Conservation (phyloP, 2,113 vertebrate species). For the Varanus salvator region DNA sequence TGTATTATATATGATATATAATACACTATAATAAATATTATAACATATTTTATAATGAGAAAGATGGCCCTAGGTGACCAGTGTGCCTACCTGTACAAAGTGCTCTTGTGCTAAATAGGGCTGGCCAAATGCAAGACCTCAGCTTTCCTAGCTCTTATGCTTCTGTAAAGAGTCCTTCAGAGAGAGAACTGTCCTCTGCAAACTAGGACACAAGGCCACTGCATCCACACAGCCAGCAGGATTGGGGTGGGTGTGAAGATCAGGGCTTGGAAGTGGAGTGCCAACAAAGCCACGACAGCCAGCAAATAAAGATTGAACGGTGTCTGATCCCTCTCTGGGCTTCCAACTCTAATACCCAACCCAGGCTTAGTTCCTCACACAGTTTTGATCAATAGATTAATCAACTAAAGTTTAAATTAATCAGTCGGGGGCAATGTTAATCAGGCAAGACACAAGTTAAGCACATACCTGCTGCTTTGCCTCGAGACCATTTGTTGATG, state of each 20-base stretch:
- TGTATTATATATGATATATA: too few relatives aligned
- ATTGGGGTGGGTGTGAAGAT: background rate
- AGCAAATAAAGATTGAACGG: background rate
- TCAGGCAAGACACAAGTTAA: background rate
- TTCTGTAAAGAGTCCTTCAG: too few relatives aligned
- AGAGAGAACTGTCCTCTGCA: too few relatives aligned
- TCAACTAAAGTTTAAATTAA: background rate
- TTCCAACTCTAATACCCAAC: background rate
- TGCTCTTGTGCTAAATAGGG: too few relatives aligned
- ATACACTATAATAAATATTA: too few relatives aligned
- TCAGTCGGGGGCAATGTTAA: background rate
- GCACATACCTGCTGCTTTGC: background rate
- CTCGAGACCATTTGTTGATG: background rate
- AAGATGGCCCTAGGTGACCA: too few relatives aligned
- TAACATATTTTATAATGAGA: too few relatives aligned
- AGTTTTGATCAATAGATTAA: background rate
- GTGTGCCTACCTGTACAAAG: too few relatives aligned
- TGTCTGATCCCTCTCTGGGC: background rate
- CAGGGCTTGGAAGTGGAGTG: too few relatives aligned
- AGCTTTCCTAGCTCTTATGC: too few relatives aligned
- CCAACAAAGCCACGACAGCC: background rate
- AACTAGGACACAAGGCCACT: too few relatives aligned
- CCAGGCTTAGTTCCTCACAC: background rate
- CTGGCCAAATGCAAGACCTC: too few relatives aligned
- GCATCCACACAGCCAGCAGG: background rate